Base-by-base conservation (phyloP, 1,140 invertebrate genomes). In the silkworm (Bombyx mori) region DNA sequence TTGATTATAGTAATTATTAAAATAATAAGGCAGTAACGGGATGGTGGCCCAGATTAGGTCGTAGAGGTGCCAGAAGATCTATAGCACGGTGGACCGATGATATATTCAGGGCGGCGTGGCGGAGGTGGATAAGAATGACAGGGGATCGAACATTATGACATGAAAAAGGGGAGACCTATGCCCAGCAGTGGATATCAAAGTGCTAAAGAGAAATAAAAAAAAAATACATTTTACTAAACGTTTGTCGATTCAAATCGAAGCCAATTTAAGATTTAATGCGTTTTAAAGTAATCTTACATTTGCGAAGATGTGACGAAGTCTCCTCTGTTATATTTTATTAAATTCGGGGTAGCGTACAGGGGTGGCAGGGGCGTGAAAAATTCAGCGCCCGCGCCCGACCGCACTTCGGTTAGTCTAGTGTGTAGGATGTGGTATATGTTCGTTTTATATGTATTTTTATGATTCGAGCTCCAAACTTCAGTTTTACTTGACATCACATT, bases 261-360 rank as follows among this genome's bases (percentile, higher is more conserved):
- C 45, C n/a, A 7, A 6, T 43, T 42, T 44, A 44, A 56, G 6
- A 56, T 43, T 51, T 56, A 43, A 48, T 22, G n/a, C 46, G 18
- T 35, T 35, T 35, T 18, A 56, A 49, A 66, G 51, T 67, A 65
- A 63, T 68, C 49, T 73, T 73, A 69, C 71, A 68, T 75, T 73
- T 74, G 12, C 69, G 68, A 75, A 60, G 12, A 75, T 75, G 77
- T 82, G 75, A 73, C 77, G 75, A 82, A 79, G 77, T 75, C 68
- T 78, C 75, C 68, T 78, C 75, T 57, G 75, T 79, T 74, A 80
- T 80, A 77, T 82, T 77, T 82, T 82, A 82, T 80, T 75, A 73
- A 82, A 63, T 68, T 62, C 68, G 60, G 67, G 68, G 60, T 47
- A 52, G 53, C 57, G 63, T 64, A 62, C 66, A 65, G 46, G 52